Conservation (phyloP, 2,113 vertebrate species). For the Sinocyclocheilus rhinocerous region DNA sequence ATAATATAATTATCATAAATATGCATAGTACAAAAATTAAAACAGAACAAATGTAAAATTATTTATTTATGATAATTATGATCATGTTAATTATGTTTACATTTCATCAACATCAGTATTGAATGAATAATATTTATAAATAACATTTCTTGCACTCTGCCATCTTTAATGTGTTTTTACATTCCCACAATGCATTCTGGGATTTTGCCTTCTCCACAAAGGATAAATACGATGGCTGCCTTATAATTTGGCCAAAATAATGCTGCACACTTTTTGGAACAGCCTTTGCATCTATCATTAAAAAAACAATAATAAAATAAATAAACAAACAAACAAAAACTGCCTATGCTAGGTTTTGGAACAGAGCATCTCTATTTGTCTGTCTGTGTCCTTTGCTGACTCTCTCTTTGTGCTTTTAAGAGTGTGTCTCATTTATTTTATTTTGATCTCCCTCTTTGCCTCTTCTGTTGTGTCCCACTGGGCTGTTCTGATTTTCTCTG, state of each 20-base stretch:
- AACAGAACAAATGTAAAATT: neutral
- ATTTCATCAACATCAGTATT: neutral
- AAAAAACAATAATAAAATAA: neutral
- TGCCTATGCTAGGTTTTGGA: neutral
- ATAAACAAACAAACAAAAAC: neutral
- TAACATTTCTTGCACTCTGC: too few relatives aligned
- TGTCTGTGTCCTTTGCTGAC: too few relatives aligned
- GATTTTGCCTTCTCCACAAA: neutral
- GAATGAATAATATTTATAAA: neutral
- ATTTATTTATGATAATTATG: neutral
- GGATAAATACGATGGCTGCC: neutral
- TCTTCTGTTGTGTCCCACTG: neutral
- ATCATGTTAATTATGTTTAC: neutral
- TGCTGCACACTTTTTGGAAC: neutral
- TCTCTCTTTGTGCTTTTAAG: neutral
- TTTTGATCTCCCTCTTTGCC: neutral
- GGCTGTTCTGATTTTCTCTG: slow-evolving; percentile 1
- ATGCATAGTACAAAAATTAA: too few relatives aligned
- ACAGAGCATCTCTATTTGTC: neutral
- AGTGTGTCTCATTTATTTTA: neutral
- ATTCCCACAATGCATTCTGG: neutral
- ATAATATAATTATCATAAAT: too few relatives aligned
- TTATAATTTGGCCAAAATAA: neutral
- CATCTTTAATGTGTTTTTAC: neutral
- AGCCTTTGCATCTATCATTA: neutral